phyloP scores from a whole-genome alignment of 2,888 invertebrate species.

The Sinohyriopsis cumingii region DNA sequence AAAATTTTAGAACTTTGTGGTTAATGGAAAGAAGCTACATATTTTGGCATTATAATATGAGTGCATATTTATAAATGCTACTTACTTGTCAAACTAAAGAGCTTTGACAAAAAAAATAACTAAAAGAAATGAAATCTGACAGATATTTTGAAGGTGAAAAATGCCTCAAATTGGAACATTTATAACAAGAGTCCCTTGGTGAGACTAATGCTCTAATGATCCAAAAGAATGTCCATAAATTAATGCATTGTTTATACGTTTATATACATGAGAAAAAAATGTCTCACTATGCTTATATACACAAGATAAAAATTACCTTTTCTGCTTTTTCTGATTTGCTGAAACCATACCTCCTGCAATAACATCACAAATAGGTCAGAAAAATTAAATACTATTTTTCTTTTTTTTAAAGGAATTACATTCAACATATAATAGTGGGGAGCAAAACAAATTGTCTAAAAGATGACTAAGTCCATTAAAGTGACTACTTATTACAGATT shows the following conservation, averaged over 20 bases:
- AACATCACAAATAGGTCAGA: constrained; percentile 3
- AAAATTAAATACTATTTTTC: not conserved
- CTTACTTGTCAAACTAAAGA: not conserved
- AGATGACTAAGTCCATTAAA: not conserved
- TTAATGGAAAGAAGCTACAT: not conserved
- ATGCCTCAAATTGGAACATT: too few species aligned
- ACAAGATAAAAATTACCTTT: constrained; percentile 40
- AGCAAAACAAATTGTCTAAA: not conserved
- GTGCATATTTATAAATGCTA: not conserved
- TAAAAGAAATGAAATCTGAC: too few species aligned
- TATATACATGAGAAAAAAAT: too few species aligned
- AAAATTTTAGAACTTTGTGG: too few species aligned
- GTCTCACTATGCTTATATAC: too few species aligned
- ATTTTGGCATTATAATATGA: not conserved
- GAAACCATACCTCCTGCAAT: constrained; percentile 60
- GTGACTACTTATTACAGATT: too few species aligned
- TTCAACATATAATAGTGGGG: not conserved
- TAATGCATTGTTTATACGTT: too few species aligned
- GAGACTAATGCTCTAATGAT: too few species aligned
- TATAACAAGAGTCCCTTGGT: too few species aligned
- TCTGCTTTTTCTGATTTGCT: constrained; percentile 58
- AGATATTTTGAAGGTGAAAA: too few species aligned
- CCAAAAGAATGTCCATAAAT: too few species aligned
- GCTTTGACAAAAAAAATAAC: too few species aligned
- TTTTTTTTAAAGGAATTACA: not conserved